A percentile compares a stretch with the other conserved stretches of the same genome.
Conservation (phyloP, 2,113 vertebrate genomes). For the Callaeas wilsoni region DNA sequence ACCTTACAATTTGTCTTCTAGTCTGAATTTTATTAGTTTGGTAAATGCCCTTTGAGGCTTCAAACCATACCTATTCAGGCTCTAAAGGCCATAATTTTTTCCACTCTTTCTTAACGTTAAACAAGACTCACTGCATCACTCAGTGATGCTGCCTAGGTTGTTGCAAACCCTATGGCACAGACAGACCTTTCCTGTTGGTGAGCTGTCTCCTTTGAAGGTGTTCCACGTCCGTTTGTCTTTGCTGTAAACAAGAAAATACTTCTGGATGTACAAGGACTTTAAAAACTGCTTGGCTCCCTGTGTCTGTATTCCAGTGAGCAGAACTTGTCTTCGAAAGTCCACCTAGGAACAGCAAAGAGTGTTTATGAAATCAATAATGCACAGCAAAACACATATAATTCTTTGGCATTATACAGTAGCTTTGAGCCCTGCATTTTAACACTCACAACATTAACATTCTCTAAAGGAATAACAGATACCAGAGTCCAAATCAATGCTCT, state of each 20-base stretch:
- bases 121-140: not conserved
- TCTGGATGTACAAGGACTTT: constrained; percentile 68
- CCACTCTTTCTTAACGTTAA: not conserved
- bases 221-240: constrained; percentile 82
- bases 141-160: not conserved
- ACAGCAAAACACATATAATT: not conserved
- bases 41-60: not conserved
- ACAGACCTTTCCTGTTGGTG: constrained; percentile 69
- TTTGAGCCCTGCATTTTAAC: not conserved
- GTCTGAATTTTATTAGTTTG: not conserved
- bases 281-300: constrained; percentile 88
- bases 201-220: constrained; percentile 85
- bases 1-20: not conserved
- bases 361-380: not conserved
- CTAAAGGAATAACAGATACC: not conserved
- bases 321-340: constrained; percentile 84
- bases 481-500: not conserved
- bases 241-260: constrained; percentile 86
- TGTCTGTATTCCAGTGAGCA: constrained; percentile 87
- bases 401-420: not conserved
- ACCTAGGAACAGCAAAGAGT: constrained; percentile 71
- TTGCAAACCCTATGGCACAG: not conserved
- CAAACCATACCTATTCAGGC: not conserved
- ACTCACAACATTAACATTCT: not conserved
- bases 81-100: not conserved